phyloP scores from a whole-genome alignment of 2,888 invertebrate species.

The Cerastoderma edule region DNA sequence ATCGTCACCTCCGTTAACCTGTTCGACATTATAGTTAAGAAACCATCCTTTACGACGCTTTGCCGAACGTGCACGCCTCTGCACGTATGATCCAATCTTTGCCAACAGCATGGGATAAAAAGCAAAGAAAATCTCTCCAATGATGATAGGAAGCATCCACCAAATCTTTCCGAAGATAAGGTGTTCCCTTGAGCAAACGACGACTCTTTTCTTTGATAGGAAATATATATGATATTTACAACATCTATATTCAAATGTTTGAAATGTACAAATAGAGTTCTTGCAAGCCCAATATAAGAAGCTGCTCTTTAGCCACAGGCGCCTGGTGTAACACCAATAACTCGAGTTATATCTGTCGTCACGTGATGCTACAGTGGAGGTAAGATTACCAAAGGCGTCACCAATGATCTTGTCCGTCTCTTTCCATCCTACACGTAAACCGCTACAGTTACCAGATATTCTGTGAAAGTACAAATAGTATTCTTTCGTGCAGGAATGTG shows the following conservation, averaged over 20 bases:
- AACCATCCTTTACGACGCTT: background rate
- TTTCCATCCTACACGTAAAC: constrained; percentile 11
- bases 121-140: constrained; percentile 37
- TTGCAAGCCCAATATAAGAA: constrained; percentile 33
- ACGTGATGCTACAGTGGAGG: constrained; percentile 27
- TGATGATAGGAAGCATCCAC: constrained; percentile 46
- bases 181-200: constrained; percentile 24
- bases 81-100: constrained; percentile 21
- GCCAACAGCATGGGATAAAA: constrained; percentile 41
- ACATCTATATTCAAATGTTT: constrained; percentile 48
- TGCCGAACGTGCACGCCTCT: background rate
- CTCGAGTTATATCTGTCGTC: constrained; percentile 43
- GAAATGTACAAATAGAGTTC: constrained; percentile 42
- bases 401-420: constrained; percentile 38
- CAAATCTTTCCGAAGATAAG: constrained; percentile 34
- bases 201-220: constrained; percentile 6
- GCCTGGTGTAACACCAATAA: constrained; percentile 44
- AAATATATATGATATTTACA: constrained; percentile 30
- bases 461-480: constrained; percentile 4
- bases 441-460: constrained; percentile 10
- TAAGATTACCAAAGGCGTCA: constrained; percentile 38
- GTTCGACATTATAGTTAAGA: background rate
- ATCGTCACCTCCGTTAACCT: background rate
- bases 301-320: constrained; percentile 17
- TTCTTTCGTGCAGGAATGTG: constrained; percentile 2